phyloP scores from a whole-genome alignment of 2,888 invertebrate species.

The Macropis europaea region DNA sequence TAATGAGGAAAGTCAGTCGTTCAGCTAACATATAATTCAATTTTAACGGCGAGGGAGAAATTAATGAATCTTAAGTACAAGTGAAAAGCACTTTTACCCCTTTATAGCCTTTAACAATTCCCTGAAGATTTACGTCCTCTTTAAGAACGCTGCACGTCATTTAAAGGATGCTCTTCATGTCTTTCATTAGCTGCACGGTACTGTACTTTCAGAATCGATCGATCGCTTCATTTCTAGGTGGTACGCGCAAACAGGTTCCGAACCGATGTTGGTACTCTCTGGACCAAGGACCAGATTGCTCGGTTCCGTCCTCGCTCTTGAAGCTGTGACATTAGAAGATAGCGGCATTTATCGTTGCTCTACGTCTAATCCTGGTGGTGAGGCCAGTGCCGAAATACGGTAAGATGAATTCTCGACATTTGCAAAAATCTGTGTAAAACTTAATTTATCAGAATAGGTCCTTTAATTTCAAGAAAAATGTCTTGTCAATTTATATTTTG shows the following conservation, averaged over 20 bases:
- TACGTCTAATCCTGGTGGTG: conserved; percentile 86
- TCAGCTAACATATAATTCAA: neutral
- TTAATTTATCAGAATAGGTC: too few relatives aligned
- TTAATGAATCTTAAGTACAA: neutral
- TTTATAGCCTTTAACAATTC: neutral
- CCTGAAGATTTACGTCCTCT: neutral
- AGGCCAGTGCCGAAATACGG: conserved; percentile 85
- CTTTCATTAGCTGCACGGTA: neutral
- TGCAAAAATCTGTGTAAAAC: too few relatives aligned
- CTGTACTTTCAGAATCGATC: neutral
- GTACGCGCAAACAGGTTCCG: conserved; percentile 85
- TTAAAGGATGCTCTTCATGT: neutral
- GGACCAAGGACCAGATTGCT: conserved; percentile 85
- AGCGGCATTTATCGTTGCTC: conserved; percentile 86
- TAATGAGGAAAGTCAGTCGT: neutral
- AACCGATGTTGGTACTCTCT: conserved; percentile 84
- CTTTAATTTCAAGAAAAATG: too few relatives aligned
- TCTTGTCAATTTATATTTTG: too few relatives aligned
- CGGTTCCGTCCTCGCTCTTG: conserved; percentile 86
- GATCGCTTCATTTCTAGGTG: conserved; percentile 80
- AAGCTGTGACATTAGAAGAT: conserved; percentile 87
- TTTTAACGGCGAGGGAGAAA: neutral
- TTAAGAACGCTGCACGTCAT: neutral
- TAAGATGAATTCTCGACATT: too few relatives aligned
- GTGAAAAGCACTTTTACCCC: neutral